These are phyloP conservation scores for Sebastes hopkinsi DNA, from an alignment of 2,797 vertebrate species.

Conservation along the genomic window DNA sequence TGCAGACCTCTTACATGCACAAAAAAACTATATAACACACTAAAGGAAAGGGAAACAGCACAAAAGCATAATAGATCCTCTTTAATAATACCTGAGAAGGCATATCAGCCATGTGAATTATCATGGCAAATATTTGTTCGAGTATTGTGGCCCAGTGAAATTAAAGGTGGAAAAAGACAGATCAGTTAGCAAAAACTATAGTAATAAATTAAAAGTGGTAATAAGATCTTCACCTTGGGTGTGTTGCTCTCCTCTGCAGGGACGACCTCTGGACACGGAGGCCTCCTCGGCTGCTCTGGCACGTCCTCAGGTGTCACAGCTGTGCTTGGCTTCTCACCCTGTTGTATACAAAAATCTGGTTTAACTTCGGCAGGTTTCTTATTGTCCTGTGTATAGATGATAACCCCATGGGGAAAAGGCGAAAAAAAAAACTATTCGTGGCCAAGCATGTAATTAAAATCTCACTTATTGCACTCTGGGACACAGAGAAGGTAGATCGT, in stretches of 20 bases:
- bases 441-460: slow-evolving; percentile 10
- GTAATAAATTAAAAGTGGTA: not conserved
- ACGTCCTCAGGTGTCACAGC: slow-evolving; percentile 46
- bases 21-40: too few relatives aligned
- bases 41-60: too few relatives aligned
- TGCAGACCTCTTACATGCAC: too few relatives aligned
- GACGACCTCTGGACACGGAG: slow-evolving; percentile 49
- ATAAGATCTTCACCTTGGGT: slow-evolving; percentile 50
- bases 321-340: slow-evolving; percentile 63
- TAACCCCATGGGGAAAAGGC: not conserved
- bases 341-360: slow-evolving; percentile 30
- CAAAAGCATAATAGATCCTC: too few relatives aligned
- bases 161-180: not conserved
- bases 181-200: not conserved
- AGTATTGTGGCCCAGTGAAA: not conserved
- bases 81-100: not conserved
- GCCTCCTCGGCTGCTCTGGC: slow-evolving; percentile 53
- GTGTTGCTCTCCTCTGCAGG: slow-evolving; percentile 58
- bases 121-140: not conserved
- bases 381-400: not conserved
- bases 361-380: slow-evolving; percentile 1
- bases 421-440: not conserved
- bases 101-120: not conserved
- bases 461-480: not conserved
- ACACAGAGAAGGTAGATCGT: not conserved